These are phyloP conservation scores for Camponotus floridanus DNA, from an alignment of 1,140 invertebrate species.

Conservation along the genomic window DNA sequence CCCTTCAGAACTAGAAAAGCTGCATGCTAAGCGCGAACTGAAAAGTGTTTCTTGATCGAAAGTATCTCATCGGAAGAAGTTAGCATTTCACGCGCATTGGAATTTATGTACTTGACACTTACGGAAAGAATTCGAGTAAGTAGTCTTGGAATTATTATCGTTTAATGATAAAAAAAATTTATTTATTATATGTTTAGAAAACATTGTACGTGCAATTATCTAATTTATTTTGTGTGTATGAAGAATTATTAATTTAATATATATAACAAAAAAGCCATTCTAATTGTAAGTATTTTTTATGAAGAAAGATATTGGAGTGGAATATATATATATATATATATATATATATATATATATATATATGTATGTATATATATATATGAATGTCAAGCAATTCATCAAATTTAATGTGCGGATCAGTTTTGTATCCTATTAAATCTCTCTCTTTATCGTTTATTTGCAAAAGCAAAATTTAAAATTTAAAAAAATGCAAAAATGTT, in stretches of 20 bases:
- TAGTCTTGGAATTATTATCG: background rate
- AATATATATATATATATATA: background rate
- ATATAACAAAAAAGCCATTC: background rate
- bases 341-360: background rate
- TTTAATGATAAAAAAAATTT: background rate
- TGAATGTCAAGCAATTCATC: slow-evolving; percentile 4
- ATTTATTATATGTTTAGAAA: background rate
- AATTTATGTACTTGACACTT: background rate
- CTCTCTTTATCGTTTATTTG: no score
- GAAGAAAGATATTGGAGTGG: background rate
- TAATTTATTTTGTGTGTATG: background rate
- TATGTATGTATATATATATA: background rate
- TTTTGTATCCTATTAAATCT: no score
- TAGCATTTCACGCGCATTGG: background rate
- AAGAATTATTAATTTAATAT: slow-evolving; percentile 11
- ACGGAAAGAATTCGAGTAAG: background rate
- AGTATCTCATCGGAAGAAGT: slow-evolving; percentile 21
- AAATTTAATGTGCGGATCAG: slow-evolving; percentile 15
- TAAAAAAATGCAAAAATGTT: no score
- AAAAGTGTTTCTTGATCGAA: background rate
- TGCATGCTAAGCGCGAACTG: background rate
- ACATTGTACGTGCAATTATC: background rate
- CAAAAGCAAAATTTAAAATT: no score
- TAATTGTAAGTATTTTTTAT: background rate
- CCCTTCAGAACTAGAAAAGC: slow-evolving; percentile 1